phyloP scores from a whole-genome alignment of 64 coral and sea anemone genomes.

The Montipora capricornis region DNA sequence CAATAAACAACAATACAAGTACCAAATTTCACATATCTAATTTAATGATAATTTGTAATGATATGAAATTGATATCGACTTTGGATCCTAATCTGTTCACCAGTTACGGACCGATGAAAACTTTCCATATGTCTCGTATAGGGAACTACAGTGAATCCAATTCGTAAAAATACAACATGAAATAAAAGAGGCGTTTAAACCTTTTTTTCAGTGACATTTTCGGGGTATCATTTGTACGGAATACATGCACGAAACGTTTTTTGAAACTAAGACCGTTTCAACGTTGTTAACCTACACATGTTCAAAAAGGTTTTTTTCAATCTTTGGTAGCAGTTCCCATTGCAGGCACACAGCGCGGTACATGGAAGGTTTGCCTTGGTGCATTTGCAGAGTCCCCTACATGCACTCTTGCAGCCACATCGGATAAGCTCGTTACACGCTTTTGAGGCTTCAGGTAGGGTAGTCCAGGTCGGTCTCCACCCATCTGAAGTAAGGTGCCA shows the following conservation, averaged over 20 bases:
- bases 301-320: neutral
- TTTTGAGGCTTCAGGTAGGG: conserved; percentile 55
- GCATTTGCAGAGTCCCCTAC: conserved; percentile 51
- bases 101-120: neutral
- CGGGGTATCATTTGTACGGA: neutral
- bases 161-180: neutral
- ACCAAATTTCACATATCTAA: conserved; percentile 25
- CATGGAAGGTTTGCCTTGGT: conserved; percentile 55
- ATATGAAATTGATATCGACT: neutral
- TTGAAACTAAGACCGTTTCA: neutral
- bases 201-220: neutral
- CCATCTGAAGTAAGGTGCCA: conserved; percentile 51
- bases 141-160: conserved; percentile 52
- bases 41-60: conserved; percentile 21
- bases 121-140: conserved; percentile 44
- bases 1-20: conserved; percentile 1
- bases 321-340: conserved; percentile 22
- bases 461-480: conserved; percentile 47
- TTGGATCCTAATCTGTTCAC: conserved; percentile 26
- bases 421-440: conserved; percentile 57
- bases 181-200: no score
- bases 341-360: conserved; percentile 28
- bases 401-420: conserved; percentile 59
- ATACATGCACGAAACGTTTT: neutral
- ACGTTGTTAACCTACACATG: neutral